These are phyloP conservation scores for Channa maculata DNA, from an alignment of 2,113 vertebrate species.

Conservation along the genomic window DNA sequence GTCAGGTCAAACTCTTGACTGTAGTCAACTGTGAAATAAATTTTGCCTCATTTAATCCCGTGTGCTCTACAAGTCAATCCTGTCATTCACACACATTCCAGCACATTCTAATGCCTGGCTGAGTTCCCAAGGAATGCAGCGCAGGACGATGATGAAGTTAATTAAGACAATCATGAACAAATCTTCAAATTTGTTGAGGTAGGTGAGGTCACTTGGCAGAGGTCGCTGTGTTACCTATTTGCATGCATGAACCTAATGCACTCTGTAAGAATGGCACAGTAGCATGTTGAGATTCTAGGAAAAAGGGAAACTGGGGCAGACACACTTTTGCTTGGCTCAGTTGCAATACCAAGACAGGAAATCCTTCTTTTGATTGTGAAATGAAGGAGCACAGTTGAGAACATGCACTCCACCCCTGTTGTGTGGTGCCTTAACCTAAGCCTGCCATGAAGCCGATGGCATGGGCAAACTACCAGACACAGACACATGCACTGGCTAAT, in stretches of 20 bases:
- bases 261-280: slow-evolving; percentile 52
- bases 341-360: slow-evolving; percentile 78
- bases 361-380: slow-evolving; percentile 82
- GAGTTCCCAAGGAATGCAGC: slow-evolving; percentile 29
- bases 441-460: slow-evolving; percentile 10
- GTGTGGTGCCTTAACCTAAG: slow-evolving; percentile 43
- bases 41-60: slow-evolving; percentile 20
- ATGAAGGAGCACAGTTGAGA: slow-evolving; percentile 56
- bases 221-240: slow-evolving; percentile 47
- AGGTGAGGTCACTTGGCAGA: slow-evolving; percentile 31
- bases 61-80: slow-evolving; percentile 25
- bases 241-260: slow-evolving; percentile 63
- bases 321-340: slow-evolving; percentile 45
- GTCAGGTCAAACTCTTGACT: slow-evolving; percentile 14
- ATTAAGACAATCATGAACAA: slow-evolving; percentile 56
- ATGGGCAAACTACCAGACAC: slow-evolving; percentile 23
- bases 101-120: slow-evolving; percentile 46
- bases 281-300: slow-evolving; percentile 44
- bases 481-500: slow-evolving; percentile 20
- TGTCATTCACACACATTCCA: slow-evolving; percentile 52
- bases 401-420: slow-evolving; percentile 45
- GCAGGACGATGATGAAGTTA: slow-evolving; percentile 44
- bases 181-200: slow-evolving; percentile 40
- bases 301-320: slow-evolving; percentile 63
- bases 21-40: slow-evolving; percentile 27